These are phyloP conservation scores for Lumbricus terrestris DNA, from an alignment of 2,888 invertebrate genomes.

Conservation along the genomic window DNA sequence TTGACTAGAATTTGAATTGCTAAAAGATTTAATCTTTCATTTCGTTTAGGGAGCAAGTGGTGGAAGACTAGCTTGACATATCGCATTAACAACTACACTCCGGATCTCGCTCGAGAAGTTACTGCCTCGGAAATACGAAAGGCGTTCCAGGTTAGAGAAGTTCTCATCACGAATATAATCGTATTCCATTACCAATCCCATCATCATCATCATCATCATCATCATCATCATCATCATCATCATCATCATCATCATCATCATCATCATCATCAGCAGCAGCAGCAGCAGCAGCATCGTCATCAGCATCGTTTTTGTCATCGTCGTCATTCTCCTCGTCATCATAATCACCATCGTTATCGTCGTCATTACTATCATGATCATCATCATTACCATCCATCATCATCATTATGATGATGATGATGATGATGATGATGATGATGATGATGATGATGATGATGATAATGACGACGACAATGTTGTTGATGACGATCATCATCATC, in stretches of 20 bases:
- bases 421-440: too few relatives aligned
- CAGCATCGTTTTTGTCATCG: too few relatives aligned
- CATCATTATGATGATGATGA: too few relatives aligned
- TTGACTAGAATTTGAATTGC: neutral
- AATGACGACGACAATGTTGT: too few relatives aligned
- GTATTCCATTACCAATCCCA: neutral
- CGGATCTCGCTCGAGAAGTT: neutral
- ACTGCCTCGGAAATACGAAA: neutral
- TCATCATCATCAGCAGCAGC: neutral
- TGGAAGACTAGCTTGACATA: neutral
- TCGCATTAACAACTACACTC: conserved; percentile 8
- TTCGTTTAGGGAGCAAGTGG: neutral
- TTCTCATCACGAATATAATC: conserved; percentile 11
- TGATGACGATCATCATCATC: too few relatives aligned
- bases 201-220: conserved; percentile 26
- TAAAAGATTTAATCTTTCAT: neutral
- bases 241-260: neutral
- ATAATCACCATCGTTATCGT: conserved; percentile 13
- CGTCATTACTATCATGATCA: conserved; percentile 19
- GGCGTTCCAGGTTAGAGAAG: neutral
- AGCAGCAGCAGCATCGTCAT: too few relatives aligned
- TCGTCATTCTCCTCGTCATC: neutral
- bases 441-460: too few relatives aligned
- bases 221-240: conserved; percentile 26
- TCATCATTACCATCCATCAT: too few relatives aligned